phyloP scores from a whole-genome alignment of 2,888 invertebrate species.

The Conops quadrifasciatus region DNA sequence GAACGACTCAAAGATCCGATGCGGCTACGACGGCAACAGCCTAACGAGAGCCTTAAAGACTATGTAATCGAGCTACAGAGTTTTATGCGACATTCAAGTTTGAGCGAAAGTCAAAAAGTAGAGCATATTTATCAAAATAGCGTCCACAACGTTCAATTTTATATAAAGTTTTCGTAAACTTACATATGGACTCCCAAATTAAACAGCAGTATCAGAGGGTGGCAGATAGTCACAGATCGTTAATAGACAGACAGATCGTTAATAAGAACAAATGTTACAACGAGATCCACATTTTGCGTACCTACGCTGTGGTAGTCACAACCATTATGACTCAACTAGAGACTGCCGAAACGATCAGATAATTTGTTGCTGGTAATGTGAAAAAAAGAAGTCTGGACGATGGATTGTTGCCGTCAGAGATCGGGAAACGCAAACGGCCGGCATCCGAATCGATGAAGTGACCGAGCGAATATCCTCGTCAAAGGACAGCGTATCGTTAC shows the following conservation, averaged over 20 bases:
- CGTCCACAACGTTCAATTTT: too few relatives aligned
- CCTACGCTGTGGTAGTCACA: neutral
- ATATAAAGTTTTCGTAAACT: neutral
- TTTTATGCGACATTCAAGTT: too few relatives aligned
- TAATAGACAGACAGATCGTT: neutral
- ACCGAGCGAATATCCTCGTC: neutral
- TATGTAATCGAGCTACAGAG: too few relatives aligned
- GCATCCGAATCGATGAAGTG: neutral
- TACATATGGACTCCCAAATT: neutral
- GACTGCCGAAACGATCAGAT: neutral
- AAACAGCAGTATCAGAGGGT: neutral
- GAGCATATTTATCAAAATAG: too few relatives aligned
- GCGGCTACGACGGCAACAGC: neutral
- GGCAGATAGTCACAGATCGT: neutral
- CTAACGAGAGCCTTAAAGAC: too few relatives aligned
- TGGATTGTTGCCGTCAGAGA: neutral
- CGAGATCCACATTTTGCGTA: neutral
- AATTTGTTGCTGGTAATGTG: neutral
- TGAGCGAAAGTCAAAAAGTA: too few relatives aligned
- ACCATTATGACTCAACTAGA: neutral
- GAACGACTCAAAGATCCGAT: neutral
- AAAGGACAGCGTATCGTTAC: neutral
- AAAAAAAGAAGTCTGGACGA: neutral
- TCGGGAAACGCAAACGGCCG: neutral
- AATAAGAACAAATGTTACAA: neutral